A percentile compares a stretch with the other conserved stretches of the same genome.
Evolutionary conservation across 2,797 vertebrate species (phyloP).

Genomic region (Pseudotriccus pelzelni): DNA sequence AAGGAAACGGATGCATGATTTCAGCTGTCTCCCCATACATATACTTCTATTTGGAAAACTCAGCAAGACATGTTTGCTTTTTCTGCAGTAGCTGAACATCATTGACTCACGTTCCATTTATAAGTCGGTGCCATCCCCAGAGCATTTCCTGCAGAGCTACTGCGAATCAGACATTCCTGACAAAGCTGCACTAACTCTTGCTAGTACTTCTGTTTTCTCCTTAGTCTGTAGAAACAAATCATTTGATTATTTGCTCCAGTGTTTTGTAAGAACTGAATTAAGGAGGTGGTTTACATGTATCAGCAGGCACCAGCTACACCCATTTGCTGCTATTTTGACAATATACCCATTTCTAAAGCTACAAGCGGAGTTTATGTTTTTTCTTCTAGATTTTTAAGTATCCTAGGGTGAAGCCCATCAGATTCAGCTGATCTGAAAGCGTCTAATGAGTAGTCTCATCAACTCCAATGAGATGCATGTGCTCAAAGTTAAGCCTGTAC

Average conservation of each 20-base stretch:
- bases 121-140: background rate
- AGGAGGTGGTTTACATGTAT: background rate
- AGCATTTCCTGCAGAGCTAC: background rate
- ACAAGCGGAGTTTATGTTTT: background rate
- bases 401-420: slow-evolving; percentile 35
- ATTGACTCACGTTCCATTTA: background rate
- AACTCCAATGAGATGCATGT: slow-evolving; percentile 42
- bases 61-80: background rate
- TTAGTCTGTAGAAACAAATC: background rate
- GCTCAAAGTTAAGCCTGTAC: slow-evolving; percentile 39
- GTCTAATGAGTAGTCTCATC: slow-evolving; percentile 52
- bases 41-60: background rate
- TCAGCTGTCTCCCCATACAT: background rate
- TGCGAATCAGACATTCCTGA: background rate
- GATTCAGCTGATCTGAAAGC: slow-evolving; percentile 42
- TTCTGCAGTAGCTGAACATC: background rate
- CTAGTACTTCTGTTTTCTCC: background rate
- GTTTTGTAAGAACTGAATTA: background rate
- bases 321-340: background rate
- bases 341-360: background rate
- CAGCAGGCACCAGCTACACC: background rate
- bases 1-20: background rate
- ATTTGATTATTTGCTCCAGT: background rate
- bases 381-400: background rate
- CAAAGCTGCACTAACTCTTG: background rate